Conservation (phyloP, 1,140 invertebrate genomes). For the Atta texana region DNA sequence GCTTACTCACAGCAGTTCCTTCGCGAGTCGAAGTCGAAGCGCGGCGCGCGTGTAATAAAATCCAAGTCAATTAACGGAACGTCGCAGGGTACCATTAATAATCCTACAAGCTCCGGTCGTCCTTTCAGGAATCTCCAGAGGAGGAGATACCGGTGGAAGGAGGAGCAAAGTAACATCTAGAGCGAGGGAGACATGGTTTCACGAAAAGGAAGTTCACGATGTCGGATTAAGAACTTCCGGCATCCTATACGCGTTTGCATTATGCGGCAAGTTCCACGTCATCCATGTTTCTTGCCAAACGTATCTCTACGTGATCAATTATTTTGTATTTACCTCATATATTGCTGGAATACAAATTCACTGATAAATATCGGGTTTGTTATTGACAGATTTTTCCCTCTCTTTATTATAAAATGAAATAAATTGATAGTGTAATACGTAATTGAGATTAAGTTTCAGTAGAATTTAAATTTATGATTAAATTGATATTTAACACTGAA, state of each 20-base stretch:
- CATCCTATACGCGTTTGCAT: slow-evolving; percentile 21
- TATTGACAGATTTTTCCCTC: background rate
- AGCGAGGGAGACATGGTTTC: slow-evolving; percentile 23
- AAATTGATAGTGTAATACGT: background rate
- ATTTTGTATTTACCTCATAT: slow-evolving; percentile 23
- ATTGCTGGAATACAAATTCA: background rate
- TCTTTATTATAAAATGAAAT: background rate
- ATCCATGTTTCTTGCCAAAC: slow-evolving; percentile 17
- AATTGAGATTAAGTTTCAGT: background rate
- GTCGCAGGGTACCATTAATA: slow-evolving; percentile 80
- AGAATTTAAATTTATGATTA: slow-evolving; percentile 1
- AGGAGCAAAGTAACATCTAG: slow-evolving; percentile 48
- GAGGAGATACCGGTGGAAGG: slow-evolving; percentile 31
- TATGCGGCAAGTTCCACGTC: slow-evolving; percentile 8
- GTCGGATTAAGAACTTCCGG: slow-evolving; percentile 47
- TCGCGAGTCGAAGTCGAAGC: slow-evolving; percentile 66
- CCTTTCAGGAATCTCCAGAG: slow-evolving; percentile 66
- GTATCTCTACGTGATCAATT: slow-evolving; percentile 32
- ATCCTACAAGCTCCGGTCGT: slow-evolving; percentile 71
- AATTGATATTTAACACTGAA: background rate
- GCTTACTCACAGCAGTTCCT: slow-evolving; percentile 67
- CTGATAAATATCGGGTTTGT: background rate
- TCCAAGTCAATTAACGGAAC: slow-evolving; percentile 83
- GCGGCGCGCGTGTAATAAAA: slow-evolving; percentile 80
- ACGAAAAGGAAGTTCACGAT: slow-evolving; percentile 48